phyloP scores from a whole-genome alignment of 2,113 vertebrate genomes.

The Dipodomys ordii region DNA sequence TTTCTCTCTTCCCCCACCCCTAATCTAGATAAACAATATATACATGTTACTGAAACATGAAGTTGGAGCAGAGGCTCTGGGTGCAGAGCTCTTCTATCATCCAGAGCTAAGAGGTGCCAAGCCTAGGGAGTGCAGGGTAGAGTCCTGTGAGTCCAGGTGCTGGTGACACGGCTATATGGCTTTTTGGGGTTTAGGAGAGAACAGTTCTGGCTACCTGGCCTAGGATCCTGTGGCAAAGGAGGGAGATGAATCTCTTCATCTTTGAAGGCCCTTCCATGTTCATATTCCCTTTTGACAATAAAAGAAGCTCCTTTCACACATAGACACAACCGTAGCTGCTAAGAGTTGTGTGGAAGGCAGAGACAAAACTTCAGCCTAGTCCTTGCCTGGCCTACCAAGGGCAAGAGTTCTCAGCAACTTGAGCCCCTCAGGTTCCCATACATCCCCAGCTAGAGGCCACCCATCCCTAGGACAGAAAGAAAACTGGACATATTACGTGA shows the following conservation, averaged over 20 bases:
- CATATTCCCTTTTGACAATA: background rate
- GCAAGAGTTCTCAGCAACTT: conserved; percentile 2
- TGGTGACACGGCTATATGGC: background rate
- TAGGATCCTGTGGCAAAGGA: background rate
- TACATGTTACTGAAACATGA: conserved; percentile 31
- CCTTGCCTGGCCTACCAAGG: background rate
- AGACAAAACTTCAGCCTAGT: conserved; percentile 26
- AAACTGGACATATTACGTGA: conserved; percentile 39
- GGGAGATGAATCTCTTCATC: background rate
- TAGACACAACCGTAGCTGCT: background rate
- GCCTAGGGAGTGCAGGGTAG: background rate
- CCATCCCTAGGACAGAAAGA: conserved; percentile 38
- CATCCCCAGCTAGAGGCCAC: conserved; percentile 9
- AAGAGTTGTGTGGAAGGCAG: background rate
- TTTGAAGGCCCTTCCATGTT: conserved; percentile 28
- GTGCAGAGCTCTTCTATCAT: conserved; percentile 4
- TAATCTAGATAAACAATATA: background rate
- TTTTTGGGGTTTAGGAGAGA: background rate
- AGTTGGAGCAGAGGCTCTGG: background rate
- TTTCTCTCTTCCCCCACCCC: background rate
- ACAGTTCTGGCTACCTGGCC: background rate
- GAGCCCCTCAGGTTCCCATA: background rate
- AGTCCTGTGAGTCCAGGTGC: background rate
- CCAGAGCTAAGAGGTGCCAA: background rate
- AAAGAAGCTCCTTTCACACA: background rate